phyloP scores from a whole-genome alignment of 1,140 invertebrate species.

The Saccostrea cuccullata region DNA sequence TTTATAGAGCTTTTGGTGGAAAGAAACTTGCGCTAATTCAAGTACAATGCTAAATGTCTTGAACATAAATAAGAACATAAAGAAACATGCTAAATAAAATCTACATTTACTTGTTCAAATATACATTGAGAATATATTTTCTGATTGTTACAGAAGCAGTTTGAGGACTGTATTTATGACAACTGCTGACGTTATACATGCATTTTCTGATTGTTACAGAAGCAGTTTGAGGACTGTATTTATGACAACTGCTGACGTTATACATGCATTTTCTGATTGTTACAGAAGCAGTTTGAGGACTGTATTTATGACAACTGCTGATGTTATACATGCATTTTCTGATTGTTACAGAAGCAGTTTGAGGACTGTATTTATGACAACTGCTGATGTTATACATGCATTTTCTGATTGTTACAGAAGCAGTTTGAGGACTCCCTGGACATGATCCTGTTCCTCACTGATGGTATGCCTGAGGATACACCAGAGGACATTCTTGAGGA shows the following conservation, averaged over 20 bases:
- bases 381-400: too few species aligned
- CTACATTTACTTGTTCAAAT: too few species aligned
- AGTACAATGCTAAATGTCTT: too few species aligned
- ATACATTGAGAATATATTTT: too few species aligned
- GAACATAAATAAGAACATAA: too few species aligned
- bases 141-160: slow-evolving; percentile 39
- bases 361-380: slow-evolving; percentile 15
- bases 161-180: slow-evolving; percentile 35
- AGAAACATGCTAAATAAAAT: too few species aligned
- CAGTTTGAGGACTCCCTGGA: slow-evolving; percentile 52
- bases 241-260: too few species aligned
- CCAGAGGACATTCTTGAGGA: slow-evolving; percentile 46
- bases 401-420: slow-evolving; percentile 19
- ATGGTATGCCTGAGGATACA: slow-evolving; percentile 46
- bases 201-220: slow-evolving; percentile 5
- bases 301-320: background rate
- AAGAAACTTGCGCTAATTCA: too few species aligned
- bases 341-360: slow-evolving; percentile 44
- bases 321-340: too few species aligned
- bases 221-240: slow-evolving; percentile 47
- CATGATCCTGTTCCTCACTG: slow-evolving; percentile 53
- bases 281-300: slow-evolving; percentile 51
- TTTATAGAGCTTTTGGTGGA: too few species aligned
- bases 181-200: too few species aligned
- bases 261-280: background rate